These are phyloP conservation scores for Drosophila mettleri DNA, from an alignment of 2,888 invertebrate genomes.

Conservation along the genomic window DNA sequence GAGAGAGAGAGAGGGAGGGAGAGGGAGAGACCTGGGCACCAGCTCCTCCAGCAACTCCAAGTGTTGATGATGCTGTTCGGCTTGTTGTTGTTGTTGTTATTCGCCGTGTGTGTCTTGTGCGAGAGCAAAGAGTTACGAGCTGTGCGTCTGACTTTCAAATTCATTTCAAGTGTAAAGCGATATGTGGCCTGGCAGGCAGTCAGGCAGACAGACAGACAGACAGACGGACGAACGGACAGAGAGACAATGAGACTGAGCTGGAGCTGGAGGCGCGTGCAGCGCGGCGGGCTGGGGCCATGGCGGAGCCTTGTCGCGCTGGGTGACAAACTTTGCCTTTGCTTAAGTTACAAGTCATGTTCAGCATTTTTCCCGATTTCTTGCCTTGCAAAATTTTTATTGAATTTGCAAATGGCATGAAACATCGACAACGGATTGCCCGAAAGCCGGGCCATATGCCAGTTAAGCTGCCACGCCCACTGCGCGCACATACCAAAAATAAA, in stretches of 20 bases:
- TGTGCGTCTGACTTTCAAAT: conserved; percentile 77
- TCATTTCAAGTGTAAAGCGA: conserved; percentile 80
- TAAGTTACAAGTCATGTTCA: conserved; percentile 76
- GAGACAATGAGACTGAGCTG: conserved; percentile 5
- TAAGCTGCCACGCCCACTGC: conserved; percentile 51
- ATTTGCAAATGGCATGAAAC: conserved; percentile 53
- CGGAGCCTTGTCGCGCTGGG: conserved; percentile 62
- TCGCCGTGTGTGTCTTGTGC: conserved; percentile 52
- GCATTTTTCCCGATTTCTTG: conserved; percentile 21
- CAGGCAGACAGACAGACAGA: conserved; percentile 2
- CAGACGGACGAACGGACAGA: not conserved
- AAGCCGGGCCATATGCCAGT: conserved; percentile 49
- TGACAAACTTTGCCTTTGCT: conserved; percentile 74
- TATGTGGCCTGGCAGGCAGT: conserved; percentile 58
- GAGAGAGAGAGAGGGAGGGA: not conserved
- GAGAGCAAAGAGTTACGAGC: conserved; percentile 73
- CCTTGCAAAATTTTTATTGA: conserved; percentile 62
- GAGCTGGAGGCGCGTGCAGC: not conserved
- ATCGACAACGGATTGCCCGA: conserved; percentile 38
- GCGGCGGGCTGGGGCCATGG: not conserved
- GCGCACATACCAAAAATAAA: not conserved
- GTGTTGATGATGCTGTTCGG: conserved; percentile 37
- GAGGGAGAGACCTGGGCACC: conserved; percentile 16
- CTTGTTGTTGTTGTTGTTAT: conserved; percentile 35
- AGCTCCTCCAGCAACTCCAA: conserved; percentile 36